Conservation (phyloP, 2,113 vertebrate species). For the Bambusicola thoracicus region DNA sequence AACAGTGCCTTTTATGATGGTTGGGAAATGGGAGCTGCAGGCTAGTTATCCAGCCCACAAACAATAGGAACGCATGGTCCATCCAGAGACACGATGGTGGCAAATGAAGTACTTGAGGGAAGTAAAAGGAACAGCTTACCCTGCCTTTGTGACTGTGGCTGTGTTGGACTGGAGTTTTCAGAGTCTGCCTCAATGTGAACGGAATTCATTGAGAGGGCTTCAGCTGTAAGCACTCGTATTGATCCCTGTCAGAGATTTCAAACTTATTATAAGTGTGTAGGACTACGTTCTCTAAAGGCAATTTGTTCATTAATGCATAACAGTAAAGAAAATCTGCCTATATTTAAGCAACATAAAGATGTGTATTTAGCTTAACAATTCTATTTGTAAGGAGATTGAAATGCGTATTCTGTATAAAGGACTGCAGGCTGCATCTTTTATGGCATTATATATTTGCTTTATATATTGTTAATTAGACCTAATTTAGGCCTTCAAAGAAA, state of each 20-base stretch:
- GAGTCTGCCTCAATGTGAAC: background rate
- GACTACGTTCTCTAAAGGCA: background rate
- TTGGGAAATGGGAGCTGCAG: constrained; percentile 24
- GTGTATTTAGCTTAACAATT: constrained; percentile 55
- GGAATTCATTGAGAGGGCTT: rapidly evolving
- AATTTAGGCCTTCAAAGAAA: constrained; percentile 71
- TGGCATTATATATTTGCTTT: constrained; percentile 65
- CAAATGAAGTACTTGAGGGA: background rate
- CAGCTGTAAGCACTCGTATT: background rate
- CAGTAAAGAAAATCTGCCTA: background rate
- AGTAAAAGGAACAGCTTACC: background rate
- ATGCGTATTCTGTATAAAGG: constrained; percentile 17
- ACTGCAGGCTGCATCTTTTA: constrained; percentile 21
- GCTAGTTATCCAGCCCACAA: background rate
- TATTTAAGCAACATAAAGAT: constrained; percentile 34
- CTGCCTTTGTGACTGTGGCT: rapidly evolving
- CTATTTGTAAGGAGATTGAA: constrained; percentile 36
- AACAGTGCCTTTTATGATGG: background rate
- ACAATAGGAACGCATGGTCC: background rate
- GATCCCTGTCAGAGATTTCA: background rate
- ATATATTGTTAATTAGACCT: constrained; percentile 73
- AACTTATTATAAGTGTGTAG: background rate
- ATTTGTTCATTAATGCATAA: constrained; percentile 9
- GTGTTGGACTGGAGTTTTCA: too few species aligned
- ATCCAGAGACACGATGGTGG: background rate